Base-by-base conservation (phyloP, 2,797 vertebrate genomes). In the Sebastolobus altivelis region DNA sequence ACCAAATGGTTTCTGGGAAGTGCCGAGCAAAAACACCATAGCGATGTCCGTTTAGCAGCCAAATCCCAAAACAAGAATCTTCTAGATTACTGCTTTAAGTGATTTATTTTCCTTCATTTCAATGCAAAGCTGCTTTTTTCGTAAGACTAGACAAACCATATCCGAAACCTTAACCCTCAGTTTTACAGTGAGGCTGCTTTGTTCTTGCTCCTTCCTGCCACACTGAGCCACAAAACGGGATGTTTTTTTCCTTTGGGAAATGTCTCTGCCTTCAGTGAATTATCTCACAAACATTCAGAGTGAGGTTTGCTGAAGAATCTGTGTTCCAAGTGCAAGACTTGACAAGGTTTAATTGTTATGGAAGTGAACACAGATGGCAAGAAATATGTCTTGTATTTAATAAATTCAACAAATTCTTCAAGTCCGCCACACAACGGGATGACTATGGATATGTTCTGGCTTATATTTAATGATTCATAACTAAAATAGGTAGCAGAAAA, bases 191-290 rank as follows among this genome's bases (percentile, higher is more conserved):
- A 75, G 68, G 68, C 38, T 40, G 63, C 65, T 88, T 81, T 83
- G 81, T 88, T 80, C 84, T 83, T 12, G 9, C 22, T 80, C 60
- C 73, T 86, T 90, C 83, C 83, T 77, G 83, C 79, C 85, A 65
- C 82, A 69, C 58, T 13, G n/a, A 10, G 43, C 84, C 90, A 79
- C 77, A 85, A 67, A 83, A 70, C 72, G 66, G 33, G 69, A 65
- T 54, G 37, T 79, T 46, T 59, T 58, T 58, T 29, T 38, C 46
- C 67, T 68, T 12, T 8, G 22, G 75, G 6, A 79, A 62, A 81
- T 12, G 43, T 68, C 54, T 75, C 60, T 25, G 62, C 54, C 65
- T 79, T 65, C 9, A 16, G 59, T 14, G 31, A 56, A 72, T 72
- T 73, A 73, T 80, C 72, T 59, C 1, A 60, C 31, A 63, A 54